Base-by-base conservation (phyloP, 2,888 invertebrate species). In the Himalopsyche kuldschensis region DNA sequence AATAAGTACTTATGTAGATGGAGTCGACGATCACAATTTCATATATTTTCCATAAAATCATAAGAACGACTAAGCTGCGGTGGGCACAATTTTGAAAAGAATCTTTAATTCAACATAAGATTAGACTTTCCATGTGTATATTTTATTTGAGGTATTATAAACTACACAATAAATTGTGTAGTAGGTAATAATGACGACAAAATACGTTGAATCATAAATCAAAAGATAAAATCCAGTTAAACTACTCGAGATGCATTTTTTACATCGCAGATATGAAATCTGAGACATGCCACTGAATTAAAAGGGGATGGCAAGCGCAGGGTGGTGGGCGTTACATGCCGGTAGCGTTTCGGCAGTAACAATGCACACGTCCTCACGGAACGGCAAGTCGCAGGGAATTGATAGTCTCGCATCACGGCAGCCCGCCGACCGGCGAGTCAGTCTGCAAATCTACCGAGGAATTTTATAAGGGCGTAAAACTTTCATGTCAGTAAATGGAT, bases 361-460 rank as follows among this genome's bases (percentile, higher is more conserved):
- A 69, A 69, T 69, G 69, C 69, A 69, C 69, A 69, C 69, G 69
- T 69, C 69, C 69, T 69, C 69, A 69, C 69, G 69, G 69, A 69
- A 69, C 27, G 15, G 69, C 69, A 69, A 69, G 69, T 69, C 69
- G 11, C 69, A 69, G 27, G 15, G 27, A 69, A 69, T 69, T 69
- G 69, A 69, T 69, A 69, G 69, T 69, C 69, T 69, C 15, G 69
- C 69, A 27, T 69, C 69, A 69, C 69, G 69, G 69, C 20, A 69
- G 69, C 69, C 27, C 27, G 69, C 15, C 69, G 15, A 69, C 69
- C 27, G 69, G 20, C 27, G 27, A 69, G 69, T 69, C 10, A 10
- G 27, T 30, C 30, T 15, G 15, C 69, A 27, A 69, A 69, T 27
- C 20, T 15, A 69, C 69, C 24, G 69, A 69, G 30, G 69, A 69